Percentiles rank a stretch among this genome's conserved stretches.
Conservation (phyloP, 1,140 invertebrate genomes). For the Acromyrmex charruanus region DNA sequence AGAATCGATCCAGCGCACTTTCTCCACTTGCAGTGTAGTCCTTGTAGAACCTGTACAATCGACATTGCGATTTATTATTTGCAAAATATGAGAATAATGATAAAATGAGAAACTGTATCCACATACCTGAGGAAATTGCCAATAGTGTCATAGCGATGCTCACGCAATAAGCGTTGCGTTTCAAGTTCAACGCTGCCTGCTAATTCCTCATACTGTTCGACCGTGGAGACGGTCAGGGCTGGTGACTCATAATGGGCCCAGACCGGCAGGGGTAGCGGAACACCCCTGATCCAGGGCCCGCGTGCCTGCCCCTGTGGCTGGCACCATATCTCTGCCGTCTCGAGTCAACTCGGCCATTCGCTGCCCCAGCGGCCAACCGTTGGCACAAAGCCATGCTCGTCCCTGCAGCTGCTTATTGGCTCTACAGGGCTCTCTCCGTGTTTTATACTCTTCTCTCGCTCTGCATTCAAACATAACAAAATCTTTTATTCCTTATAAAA, state of each 20-base stretch:
- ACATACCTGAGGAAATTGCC: conserved; percentile 92
- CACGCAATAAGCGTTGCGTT: conserved; percentile 91
- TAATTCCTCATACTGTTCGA: conserved; percentile 93
- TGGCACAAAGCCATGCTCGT: conserved; percentile 90
- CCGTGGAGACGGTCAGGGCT: conserved; percentile 87
- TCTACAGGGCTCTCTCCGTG: conserved; percentile 87
- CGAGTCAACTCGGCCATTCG: conserved; percentile 98
- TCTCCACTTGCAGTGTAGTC: conserved; percentile 89
- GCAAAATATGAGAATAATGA: neutral
- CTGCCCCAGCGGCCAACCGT: conserved; percentile 94
- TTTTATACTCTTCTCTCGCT: conserved; percentile 87
- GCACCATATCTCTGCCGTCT: conserved; percentile 87
- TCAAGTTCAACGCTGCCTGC: conserved; percentile 91
- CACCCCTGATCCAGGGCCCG: conserved; percentile 85
- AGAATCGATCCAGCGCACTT: conserved; percentile 89
- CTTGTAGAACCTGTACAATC: conserved; percentile 89
- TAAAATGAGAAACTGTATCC: neutral
- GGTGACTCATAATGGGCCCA: conserved; percentile 86
- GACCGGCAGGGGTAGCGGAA: conserved; percentile 86
- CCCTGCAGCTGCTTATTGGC: conserved; percentile 88
- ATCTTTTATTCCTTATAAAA: neutral
- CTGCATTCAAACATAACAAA: conserved; percentile 71
- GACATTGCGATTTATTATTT: conserved; percentile 7
- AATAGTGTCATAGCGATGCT: conserved; percentile 94
- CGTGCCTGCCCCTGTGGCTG: conserved; percentile 87